Percentiles rank a stretch among this genome's conserved stretches.
Evolutionary conservation across 2,113 vertebrate species (phyloP).

Genomic region (Cygnus atratus): DNA sequence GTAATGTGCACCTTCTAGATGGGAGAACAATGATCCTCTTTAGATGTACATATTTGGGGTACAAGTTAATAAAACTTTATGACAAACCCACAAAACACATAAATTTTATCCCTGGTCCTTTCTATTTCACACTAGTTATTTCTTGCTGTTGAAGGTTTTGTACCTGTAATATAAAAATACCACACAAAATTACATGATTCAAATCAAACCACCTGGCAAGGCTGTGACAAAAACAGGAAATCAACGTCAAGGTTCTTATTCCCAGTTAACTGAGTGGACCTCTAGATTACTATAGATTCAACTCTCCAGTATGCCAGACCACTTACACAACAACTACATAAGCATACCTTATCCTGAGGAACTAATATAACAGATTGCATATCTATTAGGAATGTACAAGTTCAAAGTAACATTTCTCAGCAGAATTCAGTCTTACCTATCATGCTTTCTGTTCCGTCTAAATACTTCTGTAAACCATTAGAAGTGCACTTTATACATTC

Average conservation of each 20-base stretch:
- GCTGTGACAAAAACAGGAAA: neutral
- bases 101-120: neutral
- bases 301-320: neutral
- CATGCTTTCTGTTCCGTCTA: neutral
- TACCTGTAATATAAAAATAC: neutral
- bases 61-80: accelerated
- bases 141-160: neutral
- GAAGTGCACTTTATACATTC: neutral
- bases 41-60: neutral
- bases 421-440: neutral
- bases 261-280: neutral
- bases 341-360: neutral
- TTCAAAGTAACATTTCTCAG: neutral
- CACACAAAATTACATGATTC: neutral
- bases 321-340: neutral
- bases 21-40: neutral
- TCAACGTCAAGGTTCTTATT: neutral
- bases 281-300: neutral
- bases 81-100: neutral
- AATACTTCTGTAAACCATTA: neutral
- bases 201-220: neutral
- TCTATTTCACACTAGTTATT: neutral
- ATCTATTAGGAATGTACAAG: neutral
- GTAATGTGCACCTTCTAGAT: neutral
- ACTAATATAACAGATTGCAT: neutral